A percentile compares a stretch with the other conserved stretches of the same genome.
Conservation (phyloP, 2,888 invertebrate species). For the Vannuccia rotundouncinata region DNA sequence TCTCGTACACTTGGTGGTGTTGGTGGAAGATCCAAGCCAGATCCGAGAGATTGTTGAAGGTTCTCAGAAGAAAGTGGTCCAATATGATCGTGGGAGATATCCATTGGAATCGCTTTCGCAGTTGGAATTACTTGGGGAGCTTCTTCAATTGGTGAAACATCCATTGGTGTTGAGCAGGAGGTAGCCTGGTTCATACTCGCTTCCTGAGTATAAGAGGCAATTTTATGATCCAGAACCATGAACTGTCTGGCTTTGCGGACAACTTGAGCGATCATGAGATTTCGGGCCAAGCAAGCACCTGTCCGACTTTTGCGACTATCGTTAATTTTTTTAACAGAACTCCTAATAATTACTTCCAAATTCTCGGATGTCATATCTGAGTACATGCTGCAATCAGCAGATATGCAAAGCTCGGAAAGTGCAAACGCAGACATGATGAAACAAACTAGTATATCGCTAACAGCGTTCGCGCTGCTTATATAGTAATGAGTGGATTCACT, state of each 20-base stretch:
- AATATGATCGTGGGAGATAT: too few species aligned
- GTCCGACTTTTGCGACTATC: neutral
- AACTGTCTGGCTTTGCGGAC: neutral
- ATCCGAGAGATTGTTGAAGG: neutral
- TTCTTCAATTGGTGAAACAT: neutral
- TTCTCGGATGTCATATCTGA: neutral
- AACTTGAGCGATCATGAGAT: slow-evolving; percentile 8
- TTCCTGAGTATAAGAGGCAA: neutral
- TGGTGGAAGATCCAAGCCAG: neutral
- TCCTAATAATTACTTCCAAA: neutral
- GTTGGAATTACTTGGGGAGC: neutral
- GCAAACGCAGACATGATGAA: neutral
- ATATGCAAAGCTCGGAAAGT: neutral
- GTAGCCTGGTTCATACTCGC: neutral
- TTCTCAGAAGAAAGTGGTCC: neutral
- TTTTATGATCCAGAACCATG: neutral
- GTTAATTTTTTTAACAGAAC: neutral
- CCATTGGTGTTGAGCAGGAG: too few species aligned
- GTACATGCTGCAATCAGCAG: neutral
- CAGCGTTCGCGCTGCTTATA: neutral
- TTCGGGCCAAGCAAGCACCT: neutral
- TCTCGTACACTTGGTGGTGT: neutral
- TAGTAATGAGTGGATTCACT: neutral
- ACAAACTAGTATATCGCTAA: neutral
- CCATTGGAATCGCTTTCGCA: neutral